These are phyloP conservation scores for Halcyon smyrnensis DNA, from an alignment of 2,797 vertebrate species.

Conservation along the genomic window DNA sequence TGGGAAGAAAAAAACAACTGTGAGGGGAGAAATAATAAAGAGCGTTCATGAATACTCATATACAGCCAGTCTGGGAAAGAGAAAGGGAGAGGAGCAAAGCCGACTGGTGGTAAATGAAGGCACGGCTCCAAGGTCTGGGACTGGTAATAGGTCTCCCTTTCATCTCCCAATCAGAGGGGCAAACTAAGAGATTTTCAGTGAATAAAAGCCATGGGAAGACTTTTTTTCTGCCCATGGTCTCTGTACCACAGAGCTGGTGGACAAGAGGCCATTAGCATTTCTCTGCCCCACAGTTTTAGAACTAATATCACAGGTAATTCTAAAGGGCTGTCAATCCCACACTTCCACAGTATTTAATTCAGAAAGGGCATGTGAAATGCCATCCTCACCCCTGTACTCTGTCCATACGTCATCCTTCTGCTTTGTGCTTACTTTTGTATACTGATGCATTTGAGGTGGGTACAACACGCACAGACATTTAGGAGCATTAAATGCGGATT, in stretches of 20 bases:
- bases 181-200: not conserved
- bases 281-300: not conserved
- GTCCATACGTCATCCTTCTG: fast-evolving
- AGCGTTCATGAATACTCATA: conserved; percentile 38
- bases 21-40: conserved; percentile 58
- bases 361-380: not conserved
- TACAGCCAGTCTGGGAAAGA: not conserved
- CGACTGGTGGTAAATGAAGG: conserved; percentile 48
- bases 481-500: conserved; percentile 14
- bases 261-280: not conserved
- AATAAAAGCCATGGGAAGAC: not conserved
- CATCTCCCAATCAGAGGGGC: not conserved
- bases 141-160: not conserved
- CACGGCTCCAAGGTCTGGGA: conserved; percentile 9
- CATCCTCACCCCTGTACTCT: not conserved
- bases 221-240: not conserved
- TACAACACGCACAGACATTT: not conserved
- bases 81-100: conserved; percentile 18
- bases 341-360: not conserved
- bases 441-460: not conserved
- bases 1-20: conserved; percentile 68
- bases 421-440: not conserved
- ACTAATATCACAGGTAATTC: not conserved
- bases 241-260: not conserved
- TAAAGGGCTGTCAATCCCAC: not conserved